phyloP scores from a whole-genome alignment of 2,113 vertebrate species.

The Oryctolagus cuniculus region DNA sequence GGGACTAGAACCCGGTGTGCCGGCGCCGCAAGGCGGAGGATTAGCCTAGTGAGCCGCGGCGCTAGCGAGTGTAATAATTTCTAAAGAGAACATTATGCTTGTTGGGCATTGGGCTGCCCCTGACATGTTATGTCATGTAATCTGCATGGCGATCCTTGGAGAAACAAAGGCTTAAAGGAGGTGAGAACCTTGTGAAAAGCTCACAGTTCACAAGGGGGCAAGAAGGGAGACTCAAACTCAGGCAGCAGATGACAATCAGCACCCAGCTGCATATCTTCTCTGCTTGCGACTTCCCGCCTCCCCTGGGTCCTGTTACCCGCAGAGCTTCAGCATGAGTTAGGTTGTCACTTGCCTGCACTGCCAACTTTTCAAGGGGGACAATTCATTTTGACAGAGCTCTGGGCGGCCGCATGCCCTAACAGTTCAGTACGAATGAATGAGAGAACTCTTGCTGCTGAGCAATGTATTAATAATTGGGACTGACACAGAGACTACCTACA shows the following conservation, averaged over 20 bases:
- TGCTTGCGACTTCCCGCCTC: constrained; percentile 76
- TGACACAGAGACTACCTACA: constrained; percentile 83
- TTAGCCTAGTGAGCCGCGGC: too few species aligned
- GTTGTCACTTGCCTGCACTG: constrained; percentile 88
- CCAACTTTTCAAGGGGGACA: constrained; percentile 81
- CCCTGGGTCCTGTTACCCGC: constrained; percentile 85
- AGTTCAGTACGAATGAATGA: constrained; percentile 83
- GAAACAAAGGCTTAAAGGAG: background rate
- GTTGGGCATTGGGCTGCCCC: too few species aligned
- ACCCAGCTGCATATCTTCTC: constrained; percentile 22
- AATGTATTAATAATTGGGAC: constrained; percentile 85
- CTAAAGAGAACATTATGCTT: accelerated
- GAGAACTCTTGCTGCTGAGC: constrained; percentile 86
- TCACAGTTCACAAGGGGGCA: background rate
- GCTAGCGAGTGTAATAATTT: too few species aligned
- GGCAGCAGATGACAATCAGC: too few species aligned
- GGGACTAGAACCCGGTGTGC: too few species aligned
- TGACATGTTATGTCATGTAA: background rate
- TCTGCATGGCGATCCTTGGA: background rate
- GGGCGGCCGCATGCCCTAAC: constrained; percentile 87
- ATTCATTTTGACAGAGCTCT: constrained; percentile 89
- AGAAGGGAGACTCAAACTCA: background rate
- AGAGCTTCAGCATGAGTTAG: constrained; percentile 89
- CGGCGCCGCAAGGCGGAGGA: too few species aligned
- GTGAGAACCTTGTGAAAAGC: background rate